Evolutionary conservation across 2,797 vertebrate genomes (phyloP).

Genomic region (Lates japonicus): DNA sequence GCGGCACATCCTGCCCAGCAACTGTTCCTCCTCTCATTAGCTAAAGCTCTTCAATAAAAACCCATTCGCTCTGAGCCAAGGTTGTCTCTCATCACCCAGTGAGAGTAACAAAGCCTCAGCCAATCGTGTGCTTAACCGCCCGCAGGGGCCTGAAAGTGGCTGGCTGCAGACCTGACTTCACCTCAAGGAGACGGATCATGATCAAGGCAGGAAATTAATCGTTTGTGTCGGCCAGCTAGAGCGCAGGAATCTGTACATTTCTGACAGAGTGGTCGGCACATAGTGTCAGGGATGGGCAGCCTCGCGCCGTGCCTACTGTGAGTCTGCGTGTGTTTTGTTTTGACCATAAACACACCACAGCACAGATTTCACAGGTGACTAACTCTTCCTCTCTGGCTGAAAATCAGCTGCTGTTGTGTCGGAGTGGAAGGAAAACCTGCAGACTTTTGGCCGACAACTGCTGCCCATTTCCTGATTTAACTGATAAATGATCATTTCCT

Average conservation of each 20-base stretch:
- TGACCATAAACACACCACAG: background rate
- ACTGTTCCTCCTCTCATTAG: constrained; percentile 64
- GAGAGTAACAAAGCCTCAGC: constrained; percentile 35
- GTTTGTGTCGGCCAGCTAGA: background rate
- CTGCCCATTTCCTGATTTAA: background rate
- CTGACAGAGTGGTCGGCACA: background rate
- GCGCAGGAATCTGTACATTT: background rate
- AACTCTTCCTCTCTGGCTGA: background rate
- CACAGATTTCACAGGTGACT: constrained; percentile 27
- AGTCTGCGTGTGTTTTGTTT: too few relatives aligned
- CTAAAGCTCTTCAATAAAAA: constrained; percentile 56
- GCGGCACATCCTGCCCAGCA: constrained; percentile 73
- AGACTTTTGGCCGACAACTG: background rate
- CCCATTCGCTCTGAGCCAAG: constrained; percentile 52
- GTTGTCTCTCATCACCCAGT: constrained; percentile 34
- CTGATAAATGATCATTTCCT: background rate
- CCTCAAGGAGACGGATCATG: constrained; percentile 11
- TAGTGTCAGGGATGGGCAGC: background rate
- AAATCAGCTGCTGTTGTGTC: constrained; percentile 13
- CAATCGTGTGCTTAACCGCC: constrained; percentile 44
- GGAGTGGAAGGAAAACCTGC: constrained; percentile 12
- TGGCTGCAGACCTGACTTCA: constrained; percentile 39
- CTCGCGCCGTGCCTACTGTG: too few relatives aligned
- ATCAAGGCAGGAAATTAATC: constrained; percentile 12
- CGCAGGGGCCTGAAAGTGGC: background rate